Evolutionary conservation across 1,140 invertebrate genomes (phyloP).

Genomic region (Hyles euphorbiae): DNA sequence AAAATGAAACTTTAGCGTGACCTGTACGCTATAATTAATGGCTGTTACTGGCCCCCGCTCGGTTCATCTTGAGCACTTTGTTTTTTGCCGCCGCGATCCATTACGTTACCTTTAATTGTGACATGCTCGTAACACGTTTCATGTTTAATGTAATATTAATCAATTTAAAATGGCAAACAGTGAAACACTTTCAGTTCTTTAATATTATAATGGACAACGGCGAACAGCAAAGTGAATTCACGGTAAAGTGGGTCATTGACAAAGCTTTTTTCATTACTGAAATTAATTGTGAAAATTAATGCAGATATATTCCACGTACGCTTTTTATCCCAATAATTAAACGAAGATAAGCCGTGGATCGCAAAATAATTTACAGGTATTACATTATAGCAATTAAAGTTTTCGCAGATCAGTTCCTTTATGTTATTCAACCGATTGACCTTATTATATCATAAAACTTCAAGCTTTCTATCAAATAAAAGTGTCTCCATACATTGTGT

Average conservation of each 20-base stretch:
- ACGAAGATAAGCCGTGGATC: too few species aligned
- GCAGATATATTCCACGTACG: neutral
- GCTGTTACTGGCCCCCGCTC: constrained; percentile 16
- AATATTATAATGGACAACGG: constrained; percentile 13
- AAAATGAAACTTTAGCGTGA: constrained; percentile 68
- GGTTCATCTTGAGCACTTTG: constrained; percentile 8
- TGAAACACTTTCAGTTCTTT: constrained; percentile 11
- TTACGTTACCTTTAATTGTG: neutral
- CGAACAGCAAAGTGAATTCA: constrained; percentile 2
- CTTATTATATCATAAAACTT: too few species aligned
- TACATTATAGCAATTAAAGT: too few species aligned
- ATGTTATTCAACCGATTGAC: too few species aligned
- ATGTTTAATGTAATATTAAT: constrained; percentile 6
- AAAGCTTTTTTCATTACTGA: neutral
- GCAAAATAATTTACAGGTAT: too few species aligned
- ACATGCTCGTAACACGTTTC: neutral
- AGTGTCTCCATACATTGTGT: too few species aligned
- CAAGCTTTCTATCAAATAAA: too few species aligned
- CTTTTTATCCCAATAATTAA: too few species aligned
- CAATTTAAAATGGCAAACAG: constrained; percentile 14
- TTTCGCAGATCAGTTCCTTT: too few species aligned
- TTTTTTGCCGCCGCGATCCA: neutral
- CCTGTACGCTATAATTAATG: constrained; percentile 42
- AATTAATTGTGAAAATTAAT: too few species aligned
- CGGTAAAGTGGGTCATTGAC: constrained; percentile 9